Evolutionary conservation across 1,140 invertebrate genomes (phyloP), one percentile per base, ranked within the genome.

Genomic region (Epicauta chinensis): DNA sequence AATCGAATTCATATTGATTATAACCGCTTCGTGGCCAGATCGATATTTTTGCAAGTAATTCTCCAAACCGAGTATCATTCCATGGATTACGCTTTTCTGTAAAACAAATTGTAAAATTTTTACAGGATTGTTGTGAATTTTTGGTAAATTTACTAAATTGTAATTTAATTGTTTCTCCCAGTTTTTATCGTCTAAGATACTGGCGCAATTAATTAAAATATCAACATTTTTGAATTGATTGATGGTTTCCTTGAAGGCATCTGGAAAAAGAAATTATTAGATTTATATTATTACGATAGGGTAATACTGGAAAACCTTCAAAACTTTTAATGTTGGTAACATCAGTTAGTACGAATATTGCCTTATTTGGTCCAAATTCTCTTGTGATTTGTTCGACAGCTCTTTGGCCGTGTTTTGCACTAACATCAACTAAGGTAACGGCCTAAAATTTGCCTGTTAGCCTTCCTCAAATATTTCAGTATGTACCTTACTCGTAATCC

Each of bases 401-500:
- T 10, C 38, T 32, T 40, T 60, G 3, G 5, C 66, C 67, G 16
- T n/a, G 9, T 1, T 35, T 39, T 0, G 6, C 10, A 51, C 64
- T 55, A 2, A 59, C 36, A 41, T 70, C 68, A 4, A 51, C 58
- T 47, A 71, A 32, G 7, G 63, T 37, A 7, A 70, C 54, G 3
- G 32, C 52, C 23, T 23, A 23, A 23, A 23, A 5, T 23, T 23
- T 23, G 7, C 4, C 4, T 23, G 4, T 23, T 23, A 7, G 4
- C 7, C 4, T 23, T 23, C 4, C 7, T 23, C 7, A 23, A 2
- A 23, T 23, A 5, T 23, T n/a, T n/a, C n/a, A n/a, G n/a, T n/a
- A n/a, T n/a, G n/a, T 23, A 23, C 53, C 68, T 73, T 69, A 87
- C 86, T 77, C 81, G 85, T 3, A 79, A 81, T 51, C 82, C 82